Evolutionary conservation across 2,888 invertebrate genomes (phyloP), one percentile per base, ranked within the genome.

Genomic region (Ophraella communa): DNA sequence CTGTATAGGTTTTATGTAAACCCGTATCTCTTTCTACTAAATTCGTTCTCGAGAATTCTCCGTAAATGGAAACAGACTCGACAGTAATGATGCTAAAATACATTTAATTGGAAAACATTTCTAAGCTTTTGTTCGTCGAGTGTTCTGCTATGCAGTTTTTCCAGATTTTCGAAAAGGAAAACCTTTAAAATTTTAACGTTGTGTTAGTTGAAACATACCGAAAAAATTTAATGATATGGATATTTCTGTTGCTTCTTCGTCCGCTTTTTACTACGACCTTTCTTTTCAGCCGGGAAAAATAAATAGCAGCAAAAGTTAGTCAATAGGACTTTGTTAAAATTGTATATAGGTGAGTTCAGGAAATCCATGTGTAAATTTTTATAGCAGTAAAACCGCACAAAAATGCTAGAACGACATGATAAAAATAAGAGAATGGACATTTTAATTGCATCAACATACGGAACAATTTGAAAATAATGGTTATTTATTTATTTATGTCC

Each of bases 81-180:
- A 62, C 71, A 62, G 72, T 76, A 76, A 76, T 73, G 77, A 77
- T 66, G 74, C 73, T 74, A 77, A 76, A 75, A 73, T 71, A 75
- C 75, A 73, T 75, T 75, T 77, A 77, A 77, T 77, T 77, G 77
- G 75, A 73, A 73, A 71, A 68, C 71, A 71, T 74, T 73, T 72
- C 71, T 70, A 72, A 72, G 74, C 70, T 73, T 73, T 74, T 71
- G 69, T 71, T 33, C 52, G 64, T 58, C 67, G 49, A 69, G 67
- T 64, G 67, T 62, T 66, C 65, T 66, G 68, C 65, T 58, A 58
- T 62, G 66, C 66, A 55, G 66, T 66, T 65, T 66, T 66, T 59
- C 58, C 30, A 17, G 42, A 55, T 66, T 65, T 66, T 63, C n/a
- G n/a, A 45, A 63, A 64, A 62, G 59, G 54, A 61, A 70, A 64